These are phyloP conservation scores for Diplazon laetatorius DNA, from an alignment of 2,888 invertebrate genomes.

Conservation along the genomic window DNA sequence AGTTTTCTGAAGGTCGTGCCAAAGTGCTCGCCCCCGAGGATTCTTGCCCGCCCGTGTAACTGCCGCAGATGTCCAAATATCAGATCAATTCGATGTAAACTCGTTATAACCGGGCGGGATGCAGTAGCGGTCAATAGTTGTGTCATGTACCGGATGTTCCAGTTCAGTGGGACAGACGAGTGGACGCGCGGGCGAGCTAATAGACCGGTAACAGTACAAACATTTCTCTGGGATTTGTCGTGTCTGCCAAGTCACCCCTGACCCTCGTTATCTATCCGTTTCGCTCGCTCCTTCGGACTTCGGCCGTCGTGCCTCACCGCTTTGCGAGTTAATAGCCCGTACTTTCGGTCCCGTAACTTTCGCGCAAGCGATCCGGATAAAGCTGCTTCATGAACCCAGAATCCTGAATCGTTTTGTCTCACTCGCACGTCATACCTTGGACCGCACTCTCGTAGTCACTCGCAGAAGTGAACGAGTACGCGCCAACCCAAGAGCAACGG, in stretches of 20 bases:
- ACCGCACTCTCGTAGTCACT: slow-evolving; percentile 40
- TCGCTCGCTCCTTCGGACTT: slow-evolving; percentile 12
- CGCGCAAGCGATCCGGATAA: slow-evolving; percentile 73
- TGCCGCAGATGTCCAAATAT: not conserved
- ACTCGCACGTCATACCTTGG: slow-evolving; percentile 40
- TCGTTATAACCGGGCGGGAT: slow-evolving; percentile 20
- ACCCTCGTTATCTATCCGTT: slow-evolving; percentile 42
- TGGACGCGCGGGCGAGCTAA: slow-evolving; percentile 47
- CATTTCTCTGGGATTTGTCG: slow-evolving; percentile 62
- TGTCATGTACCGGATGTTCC: not conserved
- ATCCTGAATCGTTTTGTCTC: slow-evolving; percentile 51
- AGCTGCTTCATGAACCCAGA: slow-evolving; percentile 72
- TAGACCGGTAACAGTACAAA: slow-evolving; percentile 61
- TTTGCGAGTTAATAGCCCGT: slow-evolving; percentile 74
- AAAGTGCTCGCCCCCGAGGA: not conserved
- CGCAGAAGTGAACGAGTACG: slow-evolving; percentile 36
- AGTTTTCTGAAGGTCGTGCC: not conserved
- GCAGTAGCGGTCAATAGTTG: not conserved
- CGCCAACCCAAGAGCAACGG: slow-evolving; percentile 8
- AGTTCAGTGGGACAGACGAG: slow-evolving; percentile 18
- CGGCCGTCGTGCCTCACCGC: slow-evolving; percentile 29
- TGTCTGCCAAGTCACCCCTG: slow-evolving; percentile 35
- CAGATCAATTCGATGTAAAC: slow-evolving; percentile 14
- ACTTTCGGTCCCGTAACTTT: slow-evolving; percentile 72
- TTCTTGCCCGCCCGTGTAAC: not conserved